A percentile compares a stretch with the other conserved stretches of the same genome.
Evolutionary conservation across 2,888 invertebrate genomes (phyloP).

Genomic region (Drosophila mercatorum): DNA sequence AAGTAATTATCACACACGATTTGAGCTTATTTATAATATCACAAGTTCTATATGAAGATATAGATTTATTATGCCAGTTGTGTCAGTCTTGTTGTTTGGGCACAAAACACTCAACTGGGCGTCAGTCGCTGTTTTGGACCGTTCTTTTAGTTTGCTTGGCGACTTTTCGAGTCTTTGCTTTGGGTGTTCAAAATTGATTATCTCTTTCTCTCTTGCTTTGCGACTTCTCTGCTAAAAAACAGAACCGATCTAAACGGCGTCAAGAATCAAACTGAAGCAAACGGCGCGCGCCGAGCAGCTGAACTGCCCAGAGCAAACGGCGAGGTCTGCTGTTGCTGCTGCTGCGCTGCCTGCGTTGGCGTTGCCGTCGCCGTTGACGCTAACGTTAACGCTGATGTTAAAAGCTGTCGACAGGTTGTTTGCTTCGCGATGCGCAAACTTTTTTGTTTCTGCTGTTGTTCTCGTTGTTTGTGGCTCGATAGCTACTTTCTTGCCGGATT

Average conservation of each 20-base stretch:
- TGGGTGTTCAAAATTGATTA: slow-evolving; percentile 4
- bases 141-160: slow-evolving; percentile 7
- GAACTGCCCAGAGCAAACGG: slow-evolving; percentile 27
- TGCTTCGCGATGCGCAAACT: slow-evolving; percentile 72
- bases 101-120: slow-evolving; percentile 69
- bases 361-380: not conserved
- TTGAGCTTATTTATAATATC: slow-evolving; percentile 58
- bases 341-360: slow-evolving; percentile 29
- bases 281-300: slow-evolving; percentile 54
- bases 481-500: slow-evolving; percentile 73
- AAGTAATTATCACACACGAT: slow-evolving; percentile 57
- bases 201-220: slow-evolving; percentile 15
- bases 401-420: slow-evolving; percentile 62
- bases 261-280: slow-evolving; percentile 84
- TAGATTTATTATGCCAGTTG: slow-evolving; percentile 2
- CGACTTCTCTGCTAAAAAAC: slow-evolving; percentile 31
- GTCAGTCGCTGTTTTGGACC: slow-evolving; percentile 59
- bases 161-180: slow-evolving; percentile 10
- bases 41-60: slow-evolving; percentile 44
- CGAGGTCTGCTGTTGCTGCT: slow-evolving; percentile 21
- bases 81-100: slow-evolving; percentile 29
- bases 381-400: slow-evolving; percentile 36
- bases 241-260: slow-evolving; percentile 85
- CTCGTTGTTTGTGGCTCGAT: slow-evolving; percentile 24
- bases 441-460: slow-evolving; percentile 48